These are phyloP conservation scores for Pocillopora damicornis DNA, from an alignment of 64 coral and sea anemone genomes.

Conservation along the genomic window DNA sequence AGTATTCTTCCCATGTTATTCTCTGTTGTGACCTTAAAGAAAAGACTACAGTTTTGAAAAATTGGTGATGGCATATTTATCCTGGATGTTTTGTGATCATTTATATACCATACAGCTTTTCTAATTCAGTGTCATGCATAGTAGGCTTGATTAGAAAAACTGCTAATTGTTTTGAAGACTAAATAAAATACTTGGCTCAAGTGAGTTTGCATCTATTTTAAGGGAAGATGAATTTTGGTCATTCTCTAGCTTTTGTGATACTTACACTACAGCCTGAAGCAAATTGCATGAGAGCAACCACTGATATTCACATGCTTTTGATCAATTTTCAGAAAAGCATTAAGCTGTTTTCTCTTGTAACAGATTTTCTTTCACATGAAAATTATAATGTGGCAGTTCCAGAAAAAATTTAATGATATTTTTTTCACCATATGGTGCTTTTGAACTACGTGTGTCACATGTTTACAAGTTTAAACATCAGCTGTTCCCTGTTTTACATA, in stretches of 20 bases:
- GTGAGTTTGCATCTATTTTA: background rate
- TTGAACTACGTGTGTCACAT: too few species aligned
- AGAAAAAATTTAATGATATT: too few species aligned
- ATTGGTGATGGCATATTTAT: background rate
- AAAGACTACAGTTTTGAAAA: background rate
- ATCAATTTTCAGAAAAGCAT: too few species aligned
- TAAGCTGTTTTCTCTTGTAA: too few species aligned
- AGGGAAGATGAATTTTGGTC: background rate
- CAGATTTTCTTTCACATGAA: too few species aligned
- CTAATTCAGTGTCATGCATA: background rate
- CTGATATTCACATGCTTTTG: too few species aligned
- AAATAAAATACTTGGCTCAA: background rate
- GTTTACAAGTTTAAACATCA: too few species aligned
- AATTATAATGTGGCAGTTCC: too few species aligned
- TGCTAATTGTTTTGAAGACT: slow-evolving; percentile 9
- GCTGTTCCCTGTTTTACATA: too few species aligned
- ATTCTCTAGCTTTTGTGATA: background rate
- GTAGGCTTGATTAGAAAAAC: background rate
- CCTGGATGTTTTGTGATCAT: background rate
- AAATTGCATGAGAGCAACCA: too few species aligned
- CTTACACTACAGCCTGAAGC: background rate
- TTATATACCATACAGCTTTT: background rate
- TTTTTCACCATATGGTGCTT: too few species aligned
- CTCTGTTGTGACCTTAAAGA: background rate
- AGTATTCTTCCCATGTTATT: background rate